A percentile compares a stretch with the other conserved stretches of the same genome.
Conservation (phyloP, 2,888 invertebrate genomes). For the Nesidiocoris tenuis region DNA sequence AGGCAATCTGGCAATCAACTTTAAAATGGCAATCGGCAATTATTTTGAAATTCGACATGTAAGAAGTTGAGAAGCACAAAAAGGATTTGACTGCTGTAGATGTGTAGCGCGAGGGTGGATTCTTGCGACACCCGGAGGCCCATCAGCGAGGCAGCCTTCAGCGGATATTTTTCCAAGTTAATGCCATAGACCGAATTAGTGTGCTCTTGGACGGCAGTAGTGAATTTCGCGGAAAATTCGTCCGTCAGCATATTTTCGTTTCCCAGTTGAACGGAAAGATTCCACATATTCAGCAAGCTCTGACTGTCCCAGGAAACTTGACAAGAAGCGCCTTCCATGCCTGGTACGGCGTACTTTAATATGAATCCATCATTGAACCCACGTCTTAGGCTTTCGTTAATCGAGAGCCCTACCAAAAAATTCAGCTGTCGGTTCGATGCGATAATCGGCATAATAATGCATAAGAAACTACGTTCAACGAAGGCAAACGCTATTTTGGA, state of each 20-base stretch:
- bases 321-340: neutral
- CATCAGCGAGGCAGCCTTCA: neutral
- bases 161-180: neutral
- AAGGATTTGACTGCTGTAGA: neutral
- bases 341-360: neutral
- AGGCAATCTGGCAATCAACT: no score
- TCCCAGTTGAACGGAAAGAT: neutral
- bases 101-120: neutral
- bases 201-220: slow-evolving; percentile 3
- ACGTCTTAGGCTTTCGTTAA: slow-evolving; percentile 2
- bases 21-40: no score
- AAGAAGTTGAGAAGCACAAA: neutral
- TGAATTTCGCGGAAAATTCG: neutral
- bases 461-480: neutral
- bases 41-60: no score
- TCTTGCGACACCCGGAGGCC: neutral
- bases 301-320: neutral
- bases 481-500: neutral
- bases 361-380: neutral
- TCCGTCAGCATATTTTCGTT: neutral
- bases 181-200: neutral
- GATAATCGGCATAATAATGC: neutral
- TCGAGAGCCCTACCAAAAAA: neutral
- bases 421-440: neutral
- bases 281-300: neutral